A percentile compares a stretch with the other conserved stretches of the same genome.
Evolutionary conservation across 2,113 vertebrate genomes (phyloP).

Genomic region (Hemicordylus capensis): DNA sequence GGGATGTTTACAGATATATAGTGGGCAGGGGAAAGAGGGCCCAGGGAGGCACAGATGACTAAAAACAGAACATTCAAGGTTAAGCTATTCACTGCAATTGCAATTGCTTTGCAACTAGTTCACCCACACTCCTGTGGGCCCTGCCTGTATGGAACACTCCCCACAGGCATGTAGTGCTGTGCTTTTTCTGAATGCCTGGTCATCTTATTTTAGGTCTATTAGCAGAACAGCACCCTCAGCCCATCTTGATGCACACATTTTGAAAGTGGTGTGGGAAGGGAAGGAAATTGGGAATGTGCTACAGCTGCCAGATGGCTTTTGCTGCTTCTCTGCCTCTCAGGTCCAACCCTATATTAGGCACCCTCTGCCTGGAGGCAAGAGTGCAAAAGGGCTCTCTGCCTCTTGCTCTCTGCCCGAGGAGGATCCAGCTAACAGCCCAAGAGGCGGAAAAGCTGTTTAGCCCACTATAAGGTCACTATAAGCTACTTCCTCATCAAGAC

Average conservation of each 20-base stretch:
- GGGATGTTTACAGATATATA: not conserved
- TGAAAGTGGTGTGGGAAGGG: not conserved
- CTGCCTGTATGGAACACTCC: not conserved
- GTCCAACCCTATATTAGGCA: no score
- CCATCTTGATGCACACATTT: not conserved
- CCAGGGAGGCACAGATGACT: not conserved
- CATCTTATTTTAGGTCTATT: not conserved
- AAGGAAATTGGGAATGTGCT: no score
- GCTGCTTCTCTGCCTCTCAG: no score
- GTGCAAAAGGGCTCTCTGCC: no score
- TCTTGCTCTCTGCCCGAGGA: no score
- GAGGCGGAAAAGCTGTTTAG: no score
- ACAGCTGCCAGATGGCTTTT: no score
- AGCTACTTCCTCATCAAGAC: no score
- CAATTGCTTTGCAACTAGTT: not conserved
- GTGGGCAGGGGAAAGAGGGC: not conserved
- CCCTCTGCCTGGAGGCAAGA: no score
- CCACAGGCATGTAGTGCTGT: not conserved
- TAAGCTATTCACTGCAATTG: not conserved
- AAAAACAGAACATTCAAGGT: not conserved
- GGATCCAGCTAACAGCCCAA: no score
- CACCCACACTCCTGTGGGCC: not conserved
- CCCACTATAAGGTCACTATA: no score
- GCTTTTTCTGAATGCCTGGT: not conserved
- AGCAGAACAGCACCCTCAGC: not conserved